These are phyloP conservation scores for Limnephilus lunatus DNA, from an alignment of 2,888 invertebrate species.

Conservation along the genomic window DNA sequence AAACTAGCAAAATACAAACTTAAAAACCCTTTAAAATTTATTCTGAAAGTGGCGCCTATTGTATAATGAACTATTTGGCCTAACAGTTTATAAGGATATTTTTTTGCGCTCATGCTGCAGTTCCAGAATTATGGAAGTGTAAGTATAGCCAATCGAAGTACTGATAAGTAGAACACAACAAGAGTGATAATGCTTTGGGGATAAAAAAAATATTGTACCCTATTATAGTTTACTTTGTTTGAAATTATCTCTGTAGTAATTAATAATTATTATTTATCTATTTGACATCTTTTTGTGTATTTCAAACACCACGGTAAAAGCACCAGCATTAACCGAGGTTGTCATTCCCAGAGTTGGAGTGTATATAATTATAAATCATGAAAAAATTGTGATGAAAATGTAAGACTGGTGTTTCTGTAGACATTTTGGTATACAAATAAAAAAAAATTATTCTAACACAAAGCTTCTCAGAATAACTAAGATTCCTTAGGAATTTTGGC, in stretches of 20 bases:
- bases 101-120: slow-evolving; percentile 66
- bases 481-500: not conserved
- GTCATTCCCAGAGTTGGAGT: not conserved
- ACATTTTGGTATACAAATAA: not conserved
- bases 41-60: slow-evolving; percentile 11
- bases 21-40: not conserved
- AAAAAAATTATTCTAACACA: not conserved
- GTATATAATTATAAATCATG: not conserved
- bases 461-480: not conserved
- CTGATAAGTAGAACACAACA: slow-evolving; percentile 15
- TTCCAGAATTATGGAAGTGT: slow-evolving; percentile 66
- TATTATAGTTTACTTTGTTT: not conserved
- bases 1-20: not conserved
- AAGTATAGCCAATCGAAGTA: slow-evolving; percentile 61
- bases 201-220: not conserved
- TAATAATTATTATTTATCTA: not conserved
- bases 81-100: slow-evolving; percentile 46
- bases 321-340: not conserved
- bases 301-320: not conserved
- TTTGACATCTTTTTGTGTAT: not conserved
- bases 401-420: not conserved
- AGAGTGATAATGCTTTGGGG: not conserved
- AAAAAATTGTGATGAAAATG: not conserved
- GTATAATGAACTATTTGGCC: slow-evolving; percentile 41
- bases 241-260: not conserved